Conservation (phyloP, 2,888 invertebrate species). For the Tyria jacobaeae region DNA sequence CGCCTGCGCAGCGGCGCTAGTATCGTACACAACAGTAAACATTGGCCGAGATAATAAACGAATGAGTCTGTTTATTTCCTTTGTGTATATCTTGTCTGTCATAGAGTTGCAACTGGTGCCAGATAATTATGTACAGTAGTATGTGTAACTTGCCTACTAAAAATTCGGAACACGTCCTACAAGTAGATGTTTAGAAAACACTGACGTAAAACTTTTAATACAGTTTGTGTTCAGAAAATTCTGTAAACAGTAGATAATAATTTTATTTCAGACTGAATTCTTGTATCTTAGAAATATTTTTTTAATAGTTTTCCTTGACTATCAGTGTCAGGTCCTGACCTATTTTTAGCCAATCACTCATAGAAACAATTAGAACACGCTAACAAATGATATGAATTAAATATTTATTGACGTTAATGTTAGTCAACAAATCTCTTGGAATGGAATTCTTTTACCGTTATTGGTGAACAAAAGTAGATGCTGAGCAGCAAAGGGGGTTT, state of each 20-base stretch:
- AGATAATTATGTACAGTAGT: slow-evolving; percentile 36
- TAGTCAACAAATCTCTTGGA: neutral
- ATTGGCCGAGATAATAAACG: slow-evolving; percentile 69
- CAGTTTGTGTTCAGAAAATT: slow-evolving; percentile 9
- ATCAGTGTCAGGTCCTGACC: neutral
- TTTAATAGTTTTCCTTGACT: neutral
- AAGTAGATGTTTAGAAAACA: slow-evolving; percentile 32
- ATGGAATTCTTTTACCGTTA: neutral
- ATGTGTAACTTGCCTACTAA: slow-evolving; percentile 31
- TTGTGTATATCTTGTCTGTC: slow-evolving; percentile 63
- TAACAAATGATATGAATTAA: neutral
- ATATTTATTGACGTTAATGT: neutral
- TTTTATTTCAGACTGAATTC: neutral
- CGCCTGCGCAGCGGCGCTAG: slow-evolving; percentile 57
- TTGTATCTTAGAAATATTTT: neutral
- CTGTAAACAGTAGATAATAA: neutral
- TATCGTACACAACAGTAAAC: slow-evolving; percentile 68
- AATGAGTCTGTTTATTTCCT: slow-evolving; percentile 61
- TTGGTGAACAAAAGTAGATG: neutral
- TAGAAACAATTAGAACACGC: neutral
- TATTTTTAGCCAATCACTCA: slow-evolving; percentile 11
- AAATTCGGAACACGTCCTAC: slow-evolving; percentile 36
- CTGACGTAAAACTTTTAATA: slow-evolving; percentile 32
- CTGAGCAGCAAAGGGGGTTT: neutral
- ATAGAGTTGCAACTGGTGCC: slow-evolving; percentile 61